Base-by-base conservation (phyloP, 2,113 vertebrate genomes). In the Parus major region DNA sequence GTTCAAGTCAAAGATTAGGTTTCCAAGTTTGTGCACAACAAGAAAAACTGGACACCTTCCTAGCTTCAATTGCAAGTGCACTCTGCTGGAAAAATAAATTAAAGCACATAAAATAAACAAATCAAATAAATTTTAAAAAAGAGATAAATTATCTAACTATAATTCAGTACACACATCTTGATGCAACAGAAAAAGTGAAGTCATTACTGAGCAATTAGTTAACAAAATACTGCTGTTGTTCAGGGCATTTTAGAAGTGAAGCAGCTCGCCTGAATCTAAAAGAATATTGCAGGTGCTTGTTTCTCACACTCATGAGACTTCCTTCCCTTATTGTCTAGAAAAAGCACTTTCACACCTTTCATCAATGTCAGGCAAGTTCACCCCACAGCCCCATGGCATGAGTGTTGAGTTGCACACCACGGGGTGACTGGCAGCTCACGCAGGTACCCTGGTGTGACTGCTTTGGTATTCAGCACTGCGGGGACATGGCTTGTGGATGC, bases 361-460 rank as follows among this genome's bases (percentile, higher is more conserved):
- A 15, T 7, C 16, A 25, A 5, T 4, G 2, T 8, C 31, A 44
- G 41, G 42, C 31, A 56, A 31, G 36, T 14, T 33, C 22, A 5
- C 8, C 12, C 13, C 28, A 8, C 4, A 2, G 3, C 47, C 7
- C 41, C 44, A 24, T 4, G 15, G 41, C 12, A 4, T 0, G 22
- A 31, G 23, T 1, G 17, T 15, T 25, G 46, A 39, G 36, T 15
- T 47, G n/a, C 41, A 17, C 29, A 24, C 12, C 27, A 3, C 0
- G 0, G 18, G 17, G 7, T 21, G 68, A 35, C 13, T 55, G 53
- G 31, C 59, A 72, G 49, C 46, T 46, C 33, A 9, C 0, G 0
- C 39, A 36, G 53, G 44, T 35, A 20, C 16, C 17, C 27, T 6
- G 31, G 29, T 56, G 44, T 42, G 15, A 42, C 49, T 66, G 44